phyloP scores from a whole-genome alignment of 2,888 invertebrate species.

The Drosophila greeni region DNA sequence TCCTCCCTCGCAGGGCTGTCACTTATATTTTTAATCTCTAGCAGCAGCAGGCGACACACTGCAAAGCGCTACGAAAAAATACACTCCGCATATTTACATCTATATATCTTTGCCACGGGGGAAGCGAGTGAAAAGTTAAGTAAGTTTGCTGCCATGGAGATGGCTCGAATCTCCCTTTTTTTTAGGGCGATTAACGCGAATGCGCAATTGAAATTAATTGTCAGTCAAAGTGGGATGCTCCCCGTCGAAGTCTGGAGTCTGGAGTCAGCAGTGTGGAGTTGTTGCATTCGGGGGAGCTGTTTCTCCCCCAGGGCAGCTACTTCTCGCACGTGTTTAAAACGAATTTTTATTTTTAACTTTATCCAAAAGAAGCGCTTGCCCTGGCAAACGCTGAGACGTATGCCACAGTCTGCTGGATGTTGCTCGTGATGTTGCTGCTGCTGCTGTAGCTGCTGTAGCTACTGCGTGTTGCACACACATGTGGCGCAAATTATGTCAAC shows the following conservation, averaged over 20 bases:
- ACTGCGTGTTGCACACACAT: conserved; percentile 54
- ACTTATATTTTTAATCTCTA: conserved; percentile 67
- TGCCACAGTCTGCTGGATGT: conserved; percentile 31
- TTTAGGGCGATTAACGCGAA: conserved; percentile 70
- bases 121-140: conserved; percentile 17
- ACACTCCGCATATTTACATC: conserved; percentile 12
- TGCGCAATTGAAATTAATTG: conserved; percentile 74
- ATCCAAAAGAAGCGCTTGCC: conserved; percentile 28
- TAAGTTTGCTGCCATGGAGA: conserved; percentile 32
- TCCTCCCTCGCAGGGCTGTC: conserved; percentile 49
- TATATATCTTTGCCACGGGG: conserved; percentile 7
- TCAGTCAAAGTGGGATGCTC: conserved; percentile 65
- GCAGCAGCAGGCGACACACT: conserved; percentile 53
- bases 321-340: conserved; percentile 64
- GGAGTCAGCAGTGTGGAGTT: conserved; percentile 2
- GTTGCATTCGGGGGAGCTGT: conserved; percentile 25
- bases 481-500: conserved; percentile 68
- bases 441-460: conserved; percentile 21
- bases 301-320: conserved; percentile 25
- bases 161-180: conserved; percentile 10
- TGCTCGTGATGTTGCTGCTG: conserved; percentile 7
- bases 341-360: conserved; percentile 64
- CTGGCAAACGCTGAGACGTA: conserved; percentile 44
- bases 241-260: conserved; percentile 14
- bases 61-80: conserved; percentile 32